These are phyloP conservation scores for Tapirus indicus DNA, from an alignment of 2,797 vertebrate species.

Conservation along the genomic window DNA sequence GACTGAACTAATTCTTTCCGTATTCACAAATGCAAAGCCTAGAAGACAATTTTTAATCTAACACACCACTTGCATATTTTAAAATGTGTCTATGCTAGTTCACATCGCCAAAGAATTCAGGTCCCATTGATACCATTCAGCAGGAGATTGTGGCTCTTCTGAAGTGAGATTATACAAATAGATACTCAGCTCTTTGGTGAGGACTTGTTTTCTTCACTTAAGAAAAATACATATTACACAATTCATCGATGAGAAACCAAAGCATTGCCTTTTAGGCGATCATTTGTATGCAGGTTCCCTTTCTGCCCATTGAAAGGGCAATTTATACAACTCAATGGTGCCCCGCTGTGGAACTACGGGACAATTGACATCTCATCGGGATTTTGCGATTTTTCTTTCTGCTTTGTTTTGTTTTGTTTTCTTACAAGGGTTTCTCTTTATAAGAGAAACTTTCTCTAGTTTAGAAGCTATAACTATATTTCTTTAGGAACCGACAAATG, in stretches of 20 bases:
- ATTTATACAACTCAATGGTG: slow-evolving; percentile 75
- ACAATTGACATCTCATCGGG: not conserved
- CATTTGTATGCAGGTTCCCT: not conserved
- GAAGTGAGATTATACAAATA: not conserved
- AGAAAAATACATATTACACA: not conserved
- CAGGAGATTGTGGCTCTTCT: not conserved
- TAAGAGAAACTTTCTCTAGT: slow-evolving; percentile 5
- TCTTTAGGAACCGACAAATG: slow-evolving; percentile 1
- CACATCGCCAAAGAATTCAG: not conserved
- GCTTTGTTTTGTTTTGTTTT: slow-evolving; percentile 1
- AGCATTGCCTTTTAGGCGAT: not conserved
- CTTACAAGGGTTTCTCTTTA: not conserved
- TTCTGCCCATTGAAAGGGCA: slow-evolving; percentile 4
- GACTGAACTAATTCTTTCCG: not conserved
- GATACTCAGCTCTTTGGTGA: not conserved
- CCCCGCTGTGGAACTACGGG: slow-evolving; percentile 69
- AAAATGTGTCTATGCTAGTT: not conserved
- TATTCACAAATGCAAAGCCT: slow-evolving; percentile 26
- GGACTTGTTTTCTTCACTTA: not conserved
- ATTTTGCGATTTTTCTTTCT: not conserved
- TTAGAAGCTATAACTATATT: slow-evolving; percentile 5
- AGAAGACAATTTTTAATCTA: not conserved
- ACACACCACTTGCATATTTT: not conserved
- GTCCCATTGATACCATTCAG: not conserved
- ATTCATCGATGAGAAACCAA: slow-evolving; percentile 27